Base-by-base conservation (phyloP, 1,140 invertebrate genomes). In the Watersipora subatra region DNA sequence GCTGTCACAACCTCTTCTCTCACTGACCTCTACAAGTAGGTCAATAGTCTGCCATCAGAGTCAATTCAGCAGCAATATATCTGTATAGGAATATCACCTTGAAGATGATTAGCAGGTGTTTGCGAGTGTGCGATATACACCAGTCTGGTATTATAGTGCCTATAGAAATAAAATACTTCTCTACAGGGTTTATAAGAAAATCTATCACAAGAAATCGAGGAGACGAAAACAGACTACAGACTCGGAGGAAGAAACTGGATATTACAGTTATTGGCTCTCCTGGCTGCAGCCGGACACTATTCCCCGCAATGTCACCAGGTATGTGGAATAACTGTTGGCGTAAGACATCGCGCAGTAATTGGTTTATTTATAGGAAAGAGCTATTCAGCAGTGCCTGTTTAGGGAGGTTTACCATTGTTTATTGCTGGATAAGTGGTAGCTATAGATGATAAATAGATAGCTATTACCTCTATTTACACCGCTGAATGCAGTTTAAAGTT, bases 21-120 rank as follows among this genome's bases (percentile, higher is more conserved):
- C 20, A 75, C 75, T n/a, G 57, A 64, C 20, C 57, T 78, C 0
- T 77, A 76, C 69, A 77, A 72, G 75, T 78, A 69, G 64, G 65
- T 65, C 22, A 22, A 19, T 62, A 27, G 12, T 62, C 27, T 12
- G 19, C 17, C 25, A 24, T 7, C 12, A 17, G 12, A 12, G 17
- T 7, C 25, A n/a, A n/a, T 59, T n/a, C 17, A 59, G 7, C 19
- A 29, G 2, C 1, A 22, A 63, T 2, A 2, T 63, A 19, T 63
- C 30, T 57, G 55, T 25, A 25, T 1, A 25, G 22, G 20, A 2
- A 17, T 25, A 1, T 27, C 64, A 59, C n/a, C n/a, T n/a, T n/a
- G n/a, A n/a, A n/a, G n/a, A n/a, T n/a, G n/a, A n/a, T n/a, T n/a
- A n/a, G n/a, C n/a, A n/a, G n/a, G n/a, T n/a, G n/a, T n/a, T n/a